Percentiles rank a stretch among this genome's conserved stretches.
These are phyloP conservation scores for Deilephila elpenor DNA, from an alignment of 2,888 invertebrate species.

Conservation along the genomic window DNA sequence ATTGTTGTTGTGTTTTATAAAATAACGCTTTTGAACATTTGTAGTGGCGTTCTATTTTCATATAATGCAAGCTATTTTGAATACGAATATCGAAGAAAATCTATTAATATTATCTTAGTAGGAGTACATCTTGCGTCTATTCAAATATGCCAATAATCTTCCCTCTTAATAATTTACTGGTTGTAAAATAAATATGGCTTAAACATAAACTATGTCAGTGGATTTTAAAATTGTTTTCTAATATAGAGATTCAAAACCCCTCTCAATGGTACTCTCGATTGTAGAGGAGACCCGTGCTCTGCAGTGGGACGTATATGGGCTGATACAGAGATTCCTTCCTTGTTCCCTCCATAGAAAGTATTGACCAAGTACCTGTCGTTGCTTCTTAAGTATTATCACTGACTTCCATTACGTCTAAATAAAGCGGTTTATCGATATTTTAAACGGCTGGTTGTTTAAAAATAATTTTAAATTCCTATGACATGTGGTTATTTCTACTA, in stretches of 20 bases:
- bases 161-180: neutral
- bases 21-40: neutral
- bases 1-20: neutral
- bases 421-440: neutral
- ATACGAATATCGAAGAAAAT: neutral
- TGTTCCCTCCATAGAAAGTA: neutral
- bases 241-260: too few species aligned
- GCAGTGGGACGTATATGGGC: too few species aligned
- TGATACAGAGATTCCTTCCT: neutral
- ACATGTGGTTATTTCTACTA: neutral
- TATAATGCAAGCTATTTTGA: conserved; percentile 6
- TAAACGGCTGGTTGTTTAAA: neutral
- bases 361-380: neutral
- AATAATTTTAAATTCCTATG: neutral
- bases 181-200: neutral
- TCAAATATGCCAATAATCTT: neutral
- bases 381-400: neutral
- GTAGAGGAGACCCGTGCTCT: too few species aligned
- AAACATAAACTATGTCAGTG: neutral
- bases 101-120: neutral
- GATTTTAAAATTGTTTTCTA: neutral
- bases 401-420: neutral
- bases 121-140: neutral
- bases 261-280: too few species aligned
- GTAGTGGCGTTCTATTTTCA: conserved; percentile 7